Base-by-base conservation (phyloP, 2,113 vertebrate species). In the Coracopsis vasa region DNA sequence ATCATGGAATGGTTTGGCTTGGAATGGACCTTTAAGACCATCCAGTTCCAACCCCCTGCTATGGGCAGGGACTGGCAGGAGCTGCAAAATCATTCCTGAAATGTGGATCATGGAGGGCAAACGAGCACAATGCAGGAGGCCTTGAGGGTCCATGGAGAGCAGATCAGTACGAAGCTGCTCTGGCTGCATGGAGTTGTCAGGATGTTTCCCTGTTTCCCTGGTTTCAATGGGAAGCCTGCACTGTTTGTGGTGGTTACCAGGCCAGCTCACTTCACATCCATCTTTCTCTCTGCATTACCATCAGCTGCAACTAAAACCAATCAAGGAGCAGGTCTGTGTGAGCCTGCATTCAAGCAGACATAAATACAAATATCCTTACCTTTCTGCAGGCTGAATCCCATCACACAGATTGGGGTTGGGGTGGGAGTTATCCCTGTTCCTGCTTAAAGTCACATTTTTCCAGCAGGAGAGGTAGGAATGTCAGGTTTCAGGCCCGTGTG, bases 91-190 rank as follows among this genome's bases (percentile, higher is more conserved):
- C 48, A 7, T 31, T 72, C 66, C 35, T 12, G 75, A 65, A 79
- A 29, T 58, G 41, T 1, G 16, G 37, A 80, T 35, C 47, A 58
- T 0, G 0, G 8, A 21, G 56, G 58, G 64, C 42, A 29, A 82
- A 42, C 6, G 62, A 42, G 71, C 24, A 24, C 56, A 15, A 13
- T 16, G 60, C 20, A 7, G 25, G 56, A 66, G 25, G 19, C 45
- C 33, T 20, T 5, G 20, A 16, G 47, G 33, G 24, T 21, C 48
- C 1, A 0, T 0, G 0, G 62, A 20, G 66, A 78, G 50, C 24
- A 50, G 79, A 58, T 58, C 50, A 5, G 31, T 67, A 71, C 66
- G 19, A 9, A 62, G 67, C 64, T 92, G 5, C 74, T 66, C 53
- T 3, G 39, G 17, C 64, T 31, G 42, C 66, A 64, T 44, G 2